phyloP scores from a whole-genome alignment of 1,140 invertebrate species.

The Goniozus legneri region DNA sequence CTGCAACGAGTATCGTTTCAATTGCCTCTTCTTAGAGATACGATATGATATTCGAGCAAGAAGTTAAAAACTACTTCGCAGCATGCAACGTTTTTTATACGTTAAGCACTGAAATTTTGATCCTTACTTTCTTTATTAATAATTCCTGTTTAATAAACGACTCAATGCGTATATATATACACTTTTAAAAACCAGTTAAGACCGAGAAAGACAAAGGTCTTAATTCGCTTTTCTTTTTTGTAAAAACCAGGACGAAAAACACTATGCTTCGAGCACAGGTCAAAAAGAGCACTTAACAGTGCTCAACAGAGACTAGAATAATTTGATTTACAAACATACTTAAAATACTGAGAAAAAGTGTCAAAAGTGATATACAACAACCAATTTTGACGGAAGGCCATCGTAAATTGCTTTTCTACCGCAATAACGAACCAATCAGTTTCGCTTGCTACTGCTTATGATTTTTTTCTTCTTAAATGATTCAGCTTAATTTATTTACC shows the following conservation, averaged over 20 bases:
- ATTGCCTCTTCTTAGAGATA: conserved; percentile 15
- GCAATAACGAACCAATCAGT: background rate
- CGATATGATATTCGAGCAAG: conserved; percentile 30
- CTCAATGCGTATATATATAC: conserved; percentile 8
- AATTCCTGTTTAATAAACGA: background rate
- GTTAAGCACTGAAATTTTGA: conserved; percentile 20
- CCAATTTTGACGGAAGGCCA: conserved; percentile 40
- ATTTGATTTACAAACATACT: conserved; percentile 51
- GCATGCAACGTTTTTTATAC: conserved; percentile 24
- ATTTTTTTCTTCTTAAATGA: conserved; percentile 14
- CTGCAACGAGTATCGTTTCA: conserved; percentile 23
- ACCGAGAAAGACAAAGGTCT: conserved; percentile 14
- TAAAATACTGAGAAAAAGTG: conserved; percentile 52
- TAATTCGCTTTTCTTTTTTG: conserved; percentile 11
- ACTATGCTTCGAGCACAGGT: conserved; percentile 25
- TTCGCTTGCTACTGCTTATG: conserved; percentile 8
- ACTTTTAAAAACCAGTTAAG: conserved; percentile 11
- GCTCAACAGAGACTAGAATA: conserved; percentile 49
- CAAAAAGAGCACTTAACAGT: conserved; percentile 25
- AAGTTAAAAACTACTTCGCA: conserved; percentile 29
- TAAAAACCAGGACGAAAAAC: conserved; percentile 19
- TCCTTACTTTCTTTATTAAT: conserved; percentile 11
- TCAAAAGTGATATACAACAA: conserved; percentile 40
- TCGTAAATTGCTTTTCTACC: conserved; percentile 26
- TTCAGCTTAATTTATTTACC: conserved; percentile 33